Percentiles rank a stretch among this genome's conserved stretches.
Conservation (phyloP, 2,113 vertebrate species). For the Mixornis gularis region DNA sequence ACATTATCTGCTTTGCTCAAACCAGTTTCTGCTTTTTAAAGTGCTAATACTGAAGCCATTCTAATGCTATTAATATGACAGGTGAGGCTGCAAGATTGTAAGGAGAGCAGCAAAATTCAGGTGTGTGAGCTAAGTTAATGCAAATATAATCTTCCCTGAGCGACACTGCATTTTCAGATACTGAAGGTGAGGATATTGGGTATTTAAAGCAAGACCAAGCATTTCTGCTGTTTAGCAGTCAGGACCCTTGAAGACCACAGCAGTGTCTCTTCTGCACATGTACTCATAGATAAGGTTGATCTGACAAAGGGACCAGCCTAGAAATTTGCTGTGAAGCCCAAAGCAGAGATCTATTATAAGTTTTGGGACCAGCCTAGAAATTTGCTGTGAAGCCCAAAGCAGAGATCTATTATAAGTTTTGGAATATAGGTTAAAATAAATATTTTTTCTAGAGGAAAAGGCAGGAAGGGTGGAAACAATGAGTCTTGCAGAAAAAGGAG, state of each 20-base stretch:
- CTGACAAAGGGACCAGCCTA: not conserved
- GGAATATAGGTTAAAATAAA: not conserved
- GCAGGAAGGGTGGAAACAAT: not conserved
- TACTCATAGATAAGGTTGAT: not conserved
- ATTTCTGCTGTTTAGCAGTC: rapidly evolving
- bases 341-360: not conserved
- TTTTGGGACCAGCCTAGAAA: not conserved
- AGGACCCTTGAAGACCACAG: rapidly evolving
- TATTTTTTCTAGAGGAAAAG: not conserved
- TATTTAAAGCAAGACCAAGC: not conserved
- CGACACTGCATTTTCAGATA: not conserved
- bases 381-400: not conserved
- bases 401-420: not conserved
- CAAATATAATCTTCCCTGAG: not conserved
- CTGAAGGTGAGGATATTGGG: not conserved
- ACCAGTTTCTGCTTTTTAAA: not conserved
- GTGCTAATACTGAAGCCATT: not conserved
- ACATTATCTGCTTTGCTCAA: not conserved
- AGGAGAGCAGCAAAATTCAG: not conserved
- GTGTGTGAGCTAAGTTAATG: not conserved
- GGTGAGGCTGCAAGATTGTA: not conserved
- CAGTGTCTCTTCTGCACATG: not conserved
- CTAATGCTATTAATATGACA: not conserved
- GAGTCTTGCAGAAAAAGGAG: not conserved
- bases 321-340: not conserved